These are phyloP conservation scores for Furcifer pardalis DNA, from an alignment of 2,797 vertebrate species.

Conservation along the genomic window DNA sequence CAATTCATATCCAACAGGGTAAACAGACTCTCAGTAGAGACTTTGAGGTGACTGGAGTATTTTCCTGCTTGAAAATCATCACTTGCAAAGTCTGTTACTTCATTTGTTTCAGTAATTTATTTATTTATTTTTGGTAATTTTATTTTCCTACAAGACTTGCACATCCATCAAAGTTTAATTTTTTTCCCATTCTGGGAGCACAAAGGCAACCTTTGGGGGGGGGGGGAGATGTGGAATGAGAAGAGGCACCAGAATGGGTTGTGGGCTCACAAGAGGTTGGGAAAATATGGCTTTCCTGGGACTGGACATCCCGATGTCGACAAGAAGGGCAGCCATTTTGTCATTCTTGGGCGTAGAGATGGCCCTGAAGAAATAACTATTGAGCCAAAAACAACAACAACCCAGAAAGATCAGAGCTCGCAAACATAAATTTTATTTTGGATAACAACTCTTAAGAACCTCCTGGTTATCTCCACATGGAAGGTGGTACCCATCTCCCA, in stretches of 20 bases:
- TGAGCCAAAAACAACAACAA: not conserved
- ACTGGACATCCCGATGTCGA: not conserved
- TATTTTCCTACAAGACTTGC: conserved; percentile 10
- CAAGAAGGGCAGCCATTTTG: not conserved
- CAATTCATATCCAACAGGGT: not conserved
- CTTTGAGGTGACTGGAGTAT: not conserved
- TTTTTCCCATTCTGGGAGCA: conserved; percentile 21
- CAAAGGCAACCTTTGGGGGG: not conserved
- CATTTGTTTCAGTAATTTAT: no score
- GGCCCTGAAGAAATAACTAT: not conserved
- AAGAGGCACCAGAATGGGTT: rapidly evolving
- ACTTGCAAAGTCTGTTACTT: not conserved
- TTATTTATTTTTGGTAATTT: no score
- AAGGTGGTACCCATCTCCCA: no score
- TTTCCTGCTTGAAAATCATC: not conserved
- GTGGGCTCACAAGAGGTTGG: not conserved
- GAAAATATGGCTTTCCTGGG: not conserved
- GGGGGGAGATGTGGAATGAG: no score
- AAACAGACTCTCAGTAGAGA: not conserved
- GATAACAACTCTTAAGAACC: no score
- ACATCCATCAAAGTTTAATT: not conserved
- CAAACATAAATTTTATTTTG: no score
- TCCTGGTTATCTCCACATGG: no score
- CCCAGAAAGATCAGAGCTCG: no score
- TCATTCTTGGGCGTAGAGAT: not conserved